Base-by-base conservation (phyloP, 1,140 invertebrate species). In the Drosophila truncata region DNA sequence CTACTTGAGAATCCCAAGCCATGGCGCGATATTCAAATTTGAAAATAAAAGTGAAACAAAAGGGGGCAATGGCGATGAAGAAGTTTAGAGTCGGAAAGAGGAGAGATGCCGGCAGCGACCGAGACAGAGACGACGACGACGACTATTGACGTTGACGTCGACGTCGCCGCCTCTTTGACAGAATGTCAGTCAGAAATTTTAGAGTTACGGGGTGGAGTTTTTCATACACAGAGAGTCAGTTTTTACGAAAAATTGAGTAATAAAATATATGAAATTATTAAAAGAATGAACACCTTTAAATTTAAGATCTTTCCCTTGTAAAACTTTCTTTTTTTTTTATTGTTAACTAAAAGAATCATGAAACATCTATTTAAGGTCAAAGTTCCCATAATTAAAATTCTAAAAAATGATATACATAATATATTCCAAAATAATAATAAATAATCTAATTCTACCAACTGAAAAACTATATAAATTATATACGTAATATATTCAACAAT, bases 1-100 rank as follows among this genome's bases (percentile, higher is more conserved):
- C 84, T 84, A 87, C 84, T 87, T 90, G 85, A 88, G 84, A 87
- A 69, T 80, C 60, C 65, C 73, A 64, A 72, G 66, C 70, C 73
- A 63, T 67, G 69, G 59, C 50, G 77, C 70, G 67, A 69, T 90
- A 87, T 87, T 87, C 85, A 84, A 88, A 87, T 81, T 88, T 78
- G 58, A 82, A 86, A 85, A 85, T 85, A 85, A 87, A 88, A 87
- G 82, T 86, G 82, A 83, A 87, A 78, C 37, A 70, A 69, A 61
- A 41, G 46, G 57, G 46, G 49, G 46, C 10, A 11, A 31, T 25
- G 44, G 41, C 6, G 27, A 18, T 13, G 29, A 18, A 14, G 50
- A 31, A 33, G 33, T 13, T 13, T 33, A 33, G 31, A 33, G 31
- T 18, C n/a, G 27, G 49, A 20, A 20, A 16, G 29, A 9, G 49